Evolutionary conservation across 2,797 vertebrate species (phyloP).

Genomic region (Gallinago stenura): DNA sequence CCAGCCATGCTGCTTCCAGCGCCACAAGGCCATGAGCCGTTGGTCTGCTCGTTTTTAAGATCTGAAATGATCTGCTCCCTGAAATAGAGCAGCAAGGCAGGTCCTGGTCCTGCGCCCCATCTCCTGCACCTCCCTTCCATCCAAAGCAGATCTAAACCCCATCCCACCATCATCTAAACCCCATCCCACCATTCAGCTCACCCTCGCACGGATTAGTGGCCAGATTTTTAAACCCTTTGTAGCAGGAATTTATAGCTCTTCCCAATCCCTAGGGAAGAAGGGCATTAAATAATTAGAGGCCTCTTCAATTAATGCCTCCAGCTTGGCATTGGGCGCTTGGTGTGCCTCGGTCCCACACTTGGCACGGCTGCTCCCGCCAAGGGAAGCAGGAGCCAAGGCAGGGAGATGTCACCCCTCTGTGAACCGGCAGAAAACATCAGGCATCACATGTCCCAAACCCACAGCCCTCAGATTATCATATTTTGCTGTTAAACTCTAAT

Average conservation of each 20-base stretch:
- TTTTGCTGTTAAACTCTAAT: background rate
- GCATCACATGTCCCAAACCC: background rate
- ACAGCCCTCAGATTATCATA: background rate
- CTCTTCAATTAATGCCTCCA: background rate
- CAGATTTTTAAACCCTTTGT: background rate
- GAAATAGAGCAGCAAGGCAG: fast-evolving
- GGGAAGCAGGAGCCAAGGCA: background rate
- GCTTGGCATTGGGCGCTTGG: fast-evolving
- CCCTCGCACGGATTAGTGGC: fast-evolving
- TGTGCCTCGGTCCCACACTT: fast-evolving
- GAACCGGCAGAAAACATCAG: background rate
- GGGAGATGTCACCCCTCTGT: background rate
- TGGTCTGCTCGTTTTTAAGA: fast-evolving
- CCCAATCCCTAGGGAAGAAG: background rate
- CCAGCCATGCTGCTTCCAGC: fast-evolving
- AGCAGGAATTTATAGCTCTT: background rate
- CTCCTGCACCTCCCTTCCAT: background rate
- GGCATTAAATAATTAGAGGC: background rate
- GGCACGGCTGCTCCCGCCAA: background rate
- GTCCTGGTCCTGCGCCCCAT: fast-evolving
- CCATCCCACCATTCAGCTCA: background rate
- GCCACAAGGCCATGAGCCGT: fast-evolving
- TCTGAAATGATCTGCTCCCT: background rate
- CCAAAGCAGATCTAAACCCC: fast-evolving
- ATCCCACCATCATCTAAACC: background rate